These are phyloP conservation scores for Rhagium mordax DNA, from an alignment of 2,888 invertebrate species.

Conservation along the genomic window DNA sequence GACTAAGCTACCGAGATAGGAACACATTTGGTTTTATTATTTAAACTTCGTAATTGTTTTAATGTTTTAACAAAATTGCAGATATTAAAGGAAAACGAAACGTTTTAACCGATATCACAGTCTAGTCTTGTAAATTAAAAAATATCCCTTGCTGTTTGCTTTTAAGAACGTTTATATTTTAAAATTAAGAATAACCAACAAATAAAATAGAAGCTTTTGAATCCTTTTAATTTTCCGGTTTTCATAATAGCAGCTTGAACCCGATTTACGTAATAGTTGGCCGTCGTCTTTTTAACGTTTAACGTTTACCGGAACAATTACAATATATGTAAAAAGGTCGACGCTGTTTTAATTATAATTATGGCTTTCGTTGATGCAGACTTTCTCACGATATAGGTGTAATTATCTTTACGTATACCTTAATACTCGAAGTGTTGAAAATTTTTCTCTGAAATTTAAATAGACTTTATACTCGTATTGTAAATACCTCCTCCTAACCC, in stretches of 20 bases:
- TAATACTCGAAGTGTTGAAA: neutral
- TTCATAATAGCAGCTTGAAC: neutral
- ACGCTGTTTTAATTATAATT: constrained; percentile 13
- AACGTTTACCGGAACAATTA: constrained; percentile 3
- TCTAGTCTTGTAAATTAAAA: neutral
- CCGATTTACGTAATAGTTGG: neutral
- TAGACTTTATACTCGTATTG: neutral
- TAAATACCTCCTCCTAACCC: neutral
- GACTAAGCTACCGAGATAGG: too few relatives aligned
- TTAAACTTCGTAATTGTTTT: too few relatives aligned
- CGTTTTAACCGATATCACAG: too few relatives aligned
- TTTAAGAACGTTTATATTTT: neutral
- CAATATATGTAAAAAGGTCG: constrained; percentile 2
- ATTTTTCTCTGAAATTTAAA: neutral
- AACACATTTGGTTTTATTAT: too few relatives aligned
- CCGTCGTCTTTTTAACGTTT: constrained; percentile 7
- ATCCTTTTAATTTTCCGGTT: neutral
- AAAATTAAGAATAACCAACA: neutral
- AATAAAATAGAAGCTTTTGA: neutral
- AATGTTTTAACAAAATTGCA: too few relatives aligned
- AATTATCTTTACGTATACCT: neutral
- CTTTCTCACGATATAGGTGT: constrained; percentile 1
- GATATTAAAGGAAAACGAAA: too few relatives aligned
- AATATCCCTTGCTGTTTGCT: neutral
- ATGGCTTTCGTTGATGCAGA: neutral